Percentiles rank a stretch among this genome's conserved stretches.
Evolutionary conservation across 1,140 invertebrate genomes (phyloP).

Genomic region (Ceratoteleas bidentatus): DNA sequence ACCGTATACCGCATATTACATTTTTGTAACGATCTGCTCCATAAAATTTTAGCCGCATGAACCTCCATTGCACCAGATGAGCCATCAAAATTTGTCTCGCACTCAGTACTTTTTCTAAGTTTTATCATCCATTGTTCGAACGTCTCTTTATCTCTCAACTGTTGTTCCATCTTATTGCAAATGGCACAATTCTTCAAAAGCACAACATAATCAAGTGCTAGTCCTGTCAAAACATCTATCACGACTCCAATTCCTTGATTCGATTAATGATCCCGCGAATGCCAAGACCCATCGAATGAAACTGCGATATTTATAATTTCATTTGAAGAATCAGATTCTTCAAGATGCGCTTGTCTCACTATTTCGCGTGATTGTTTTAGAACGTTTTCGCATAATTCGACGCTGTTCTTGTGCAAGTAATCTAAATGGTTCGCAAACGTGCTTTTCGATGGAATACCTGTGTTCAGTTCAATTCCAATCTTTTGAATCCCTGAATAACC

Average conservation of each 20-base stretch:
- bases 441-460: constrained; percentile 2
- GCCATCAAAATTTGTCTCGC: constrained; percentile 15
- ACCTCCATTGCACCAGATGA: constrained; percentile 21
- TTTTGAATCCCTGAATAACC: constrained; percentile 31
- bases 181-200: constrained; percentile 6
- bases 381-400: constrained; percentile 23
- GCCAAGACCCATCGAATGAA: constrained; percentile 19
- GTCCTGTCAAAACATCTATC: constrained; percentile 5
- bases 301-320: constrained; percentile 6
- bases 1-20: constrained; percentile 18
- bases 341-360: not conserved
- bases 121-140: constrained; percentile 15
- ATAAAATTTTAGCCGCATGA: constrained; percentile 15
- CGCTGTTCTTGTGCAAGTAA: constrained; percentile 13
- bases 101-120: constrained; percentile 2
- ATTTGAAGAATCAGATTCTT: not conserved
- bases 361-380: not conserved
- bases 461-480: constrained; percentile 15
- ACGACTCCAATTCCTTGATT: constrained; percentile 19
- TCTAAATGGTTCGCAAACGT: constrained; percentile 10
- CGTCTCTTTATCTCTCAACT: constrained; percentile 7
- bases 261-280: constrained; percentile 3
- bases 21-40: constrained; percentile 12
- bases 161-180: constrained; percentile 3
- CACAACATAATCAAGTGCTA: constrained; percentile 15